Evolutionary conservation across 2,797 vertebrate genomes (phyloP), one percentile per base, ranked within the genome.

Genomic region (Catostomus latipinnis): DNA sequence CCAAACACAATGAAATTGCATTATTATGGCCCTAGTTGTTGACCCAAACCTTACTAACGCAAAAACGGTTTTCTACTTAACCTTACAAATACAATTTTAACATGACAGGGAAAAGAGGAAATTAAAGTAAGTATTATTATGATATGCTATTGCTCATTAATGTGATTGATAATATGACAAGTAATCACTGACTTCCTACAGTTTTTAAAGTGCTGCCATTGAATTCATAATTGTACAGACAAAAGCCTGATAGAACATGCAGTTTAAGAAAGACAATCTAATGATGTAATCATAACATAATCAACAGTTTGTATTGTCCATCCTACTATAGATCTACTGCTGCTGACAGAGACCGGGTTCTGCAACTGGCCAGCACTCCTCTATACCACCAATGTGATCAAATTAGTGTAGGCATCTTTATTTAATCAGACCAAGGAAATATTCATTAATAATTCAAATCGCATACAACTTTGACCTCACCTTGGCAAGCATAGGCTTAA

Each of bases 401-500:
- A 82, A 78, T 87, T 74, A 68, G 78, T 11, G 50, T 63, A 70
- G 63, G 46, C 77, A 83, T 80, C 78, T 76, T 86, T 80, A 71
- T 66, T 84, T 53, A 82, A 80, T 80, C 75, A 71, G 50, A 46
- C 68, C 50, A 54, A 83, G 74, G 78, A 80, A 82, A 83, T 80
- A 76, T 71, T 73, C 50, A 76, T 80, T 82, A 79, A 83, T 73
- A 77, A 83, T 82, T 84, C 14, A 84, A 22, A 70, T 73, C 66
- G 14, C 50, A 67, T 60, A 81, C 69, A 74, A 81, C 82, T 69
- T 66, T 66, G 60, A 79, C 68, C 76, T 68, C 50, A 54, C 54
- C 49, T 48, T 80, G 69, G 65, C 70, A 67, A 76, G 58, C 57
- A 71, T 67, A 12, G 74, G 14, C 73, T 54, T 43, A 11, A 57